These are phyloP conservation scores for Rhodinocichla rosea DNA, from an alignment of 2,113 vertebrate genomes.

Conservation along the genomic window DNA sequence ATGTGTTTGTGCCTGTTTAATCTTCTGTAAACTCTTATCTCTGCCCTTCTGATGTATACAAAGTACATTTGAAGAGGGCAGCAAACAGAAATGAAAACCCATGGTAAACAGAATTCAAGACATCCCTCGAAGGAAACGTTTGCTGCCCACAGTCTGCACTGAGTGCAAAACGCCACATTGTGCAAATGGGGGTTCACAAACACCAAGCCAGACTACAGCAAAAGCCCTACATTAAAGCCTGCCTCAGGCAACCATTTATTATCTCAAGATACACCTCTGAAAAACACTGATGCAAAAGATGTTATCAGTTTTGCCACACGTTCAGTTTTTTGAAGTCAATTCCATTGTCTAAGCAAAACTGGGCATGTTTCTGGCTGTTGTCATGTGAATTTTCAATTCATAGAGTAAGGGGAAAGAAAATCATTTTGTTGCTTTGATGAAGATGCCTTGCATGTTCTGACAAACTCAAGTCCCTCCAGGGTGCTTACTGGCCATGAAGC, in stretches of 20 bases:
- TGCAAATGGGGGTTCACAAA: neutral
- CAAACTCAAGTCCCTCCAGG: constrained; percentile 68
- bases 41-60: constrained; percentile 17
- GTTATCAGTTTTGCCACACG: neutral
- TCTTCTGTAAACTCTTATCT: constrained; percentile 49
- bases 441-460: constrained; percentile 56
- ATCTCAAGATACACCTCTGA: neutral
- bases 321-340: constrained; percentile 11
- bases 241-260: constrained; percentile 1
- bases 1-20: constrained; percentile 44
- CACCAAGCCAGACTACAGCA: neutral
- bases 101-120: neutral
- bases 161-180: neutral
- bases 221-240: neutral
- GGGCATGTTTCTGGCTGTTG: constrained; percentile 25
- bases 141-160: neutral
- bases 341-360: constrained; percentile 41
- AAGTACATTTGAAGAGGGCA: neutral
- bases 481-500: constrained; percentile 71
- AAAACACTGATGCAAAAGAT: constrained; percentile 17
- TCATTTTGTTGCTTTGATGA: constrained; percentile 63
- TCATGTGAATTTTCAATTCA: constrained; percentile 55
- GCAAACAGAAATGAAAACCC: constrained; percentile 26
- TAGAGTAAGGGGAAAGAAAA: constrained; percentile 34
- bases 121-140: neutral